Evolutionary conservation across 2,797 vertebrate species (phyloP), one percentile per base, ranked within the genome.

Genomic region (Cyclopterus lumpus): DNA sequence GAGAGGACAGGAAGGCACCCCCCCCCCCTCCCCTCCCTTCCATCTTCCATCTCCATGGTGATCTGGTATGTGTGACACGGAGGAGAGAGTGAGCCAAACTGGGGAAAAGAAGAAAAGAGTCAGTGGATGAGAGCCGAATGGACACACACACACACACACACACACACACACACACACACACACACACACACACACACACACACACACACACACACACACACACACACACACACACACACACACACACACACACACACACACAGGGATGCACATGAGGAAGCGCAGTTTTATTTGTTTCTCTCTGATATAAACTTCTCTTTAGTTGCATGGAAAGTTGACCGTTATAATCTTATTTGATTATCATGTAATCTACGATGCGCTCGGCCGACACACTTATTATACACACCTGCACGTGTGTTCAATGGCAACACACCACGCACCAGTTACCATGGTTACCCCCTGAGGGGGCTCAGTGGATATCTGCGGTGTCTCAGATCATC

Each of bases 391-490:
- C 64, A 49, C 20, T 53, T 22, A 40, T 8, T 20, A 46, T 8
- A 34, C 44, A 77, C 44, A 80, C 70, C 38, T 62, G 46, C 55
- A 26, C 0, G 2, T 40, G 4, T 44, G 20, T 62, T 70, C 26
- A 18, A 8, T 59, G 24, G 6, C 18, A 42, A 68, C 57, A 26
- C 54, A 69, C 51, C 16, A 38, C 1, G 4, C 67, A 59, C 26
- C 32, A 32, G 88, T 91, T 88, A 57, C 90, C 81, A 86, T 87
- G 73, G 88, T 75, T 75, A 88, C 87, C 2, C 14, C 5, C 42
- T 66, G 40, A 55, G 22, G 57, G 65, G 66, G 55, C 60, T 72
- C 38, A 54, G 66, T 53, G 36, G 66, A 69, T 68, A 38, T 77
- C 63, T 42, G 28, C 46, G 58, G 30, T 80, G 77, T 85, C 69